These are phyloP conservation scores for Cynaeus angustus DNA, from an alignment of 2,888 invertebrate genomes.

Conservation along the genomic window DNA sequence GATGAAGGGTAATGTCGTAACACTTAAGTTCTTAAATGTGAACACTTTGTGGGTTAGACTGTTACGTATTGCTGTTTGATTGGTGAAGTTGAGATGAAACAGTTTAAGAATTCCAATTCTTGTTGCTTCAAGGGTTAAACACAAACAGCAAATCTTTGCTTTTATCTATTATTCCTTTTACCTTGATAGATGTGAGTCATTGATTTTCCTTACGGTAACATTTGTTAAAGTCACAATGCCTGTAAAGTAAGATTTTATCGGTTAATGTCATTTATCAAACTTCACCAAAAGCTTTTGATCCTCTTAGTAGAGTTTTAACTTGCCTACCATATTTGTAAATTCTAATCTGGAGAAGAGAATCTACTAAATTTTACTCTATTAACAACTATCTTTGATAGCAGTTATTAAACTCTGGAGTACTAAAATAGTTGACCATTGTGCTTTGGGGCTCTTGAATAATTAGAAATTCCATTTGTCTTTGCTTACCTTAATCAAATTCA, in stretches of 20 bases:
- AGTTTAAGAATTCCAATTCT: no score
- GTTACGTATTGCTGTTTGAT: neutral
- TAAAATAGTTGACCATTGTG: constrained; percentile 1
- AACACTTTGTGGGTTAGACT: no score
- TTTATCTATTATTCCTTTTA: constrained; percentile 13
- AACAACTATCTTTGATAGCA: no score
- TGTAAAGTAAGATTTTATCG: constrained; percentile 16
- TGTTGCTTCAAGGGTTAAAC: no score
- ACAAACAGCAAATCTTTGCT: neutral
- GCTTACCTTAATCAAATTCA: constrained; percentile 4
- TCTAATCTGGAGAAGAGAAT: no score
- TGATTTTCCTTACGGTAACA: constrained; percentile 28
- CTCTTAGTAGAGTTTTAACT: no score
- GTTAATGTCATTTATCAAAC: constrained; percentile 16
- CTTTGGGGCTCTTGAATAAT: neutral
- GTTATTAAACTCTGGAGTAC: neutral
- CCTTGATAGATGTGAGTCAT: constrained; percentile 27
- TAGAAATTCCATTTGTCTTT: constrained; percentile 1
- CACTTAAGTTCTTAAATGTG: neutral
- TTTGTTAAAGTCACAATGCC: constrained; percentile 28
- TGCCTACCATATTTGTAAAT: no score
- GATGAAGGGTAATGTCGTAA: constrained; percentile 12
- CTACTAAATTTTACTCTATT: no score
- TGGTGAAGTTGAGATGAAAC: neutral
- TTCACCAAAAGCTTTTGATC: neutral